Evolutionary conservation across 1,140 invertebrate species (phyloP).

Genomic region (Monochamus saltuarius): DNA sequence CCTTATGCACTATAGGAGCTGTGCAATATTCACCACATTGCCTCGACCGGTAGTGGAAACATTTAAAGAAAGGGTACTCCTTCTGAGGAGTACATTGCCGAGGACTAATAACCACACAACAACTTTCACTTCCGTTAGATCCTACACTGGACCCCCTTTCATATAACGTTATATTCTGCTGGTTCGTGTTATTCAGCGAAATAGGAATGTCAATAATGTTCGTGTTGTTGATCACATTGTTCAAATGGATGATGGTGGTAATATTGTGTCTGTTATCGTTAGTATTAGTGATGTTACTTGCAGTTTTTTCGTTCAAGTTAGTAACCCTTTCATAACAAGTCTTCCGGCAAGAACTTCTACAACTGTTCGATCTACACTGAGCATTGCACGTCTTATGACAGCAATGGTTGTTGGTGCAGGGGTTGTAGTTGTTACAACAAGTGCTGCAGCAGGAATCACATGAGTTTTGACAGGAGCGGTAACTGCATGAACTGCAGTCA

Average conservation of each 20-base stretch:
- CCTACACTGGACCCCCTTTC: slow-evolving; percentile 2
- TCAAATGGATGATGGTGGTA: slow-evolving; percentile 46
- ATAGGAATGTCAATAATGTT: slow-evolving; percentile 47
- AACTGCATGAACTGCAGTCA: slow-evolving; percentile 24
- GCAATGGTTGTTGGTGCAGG: slow-evolving; percentile 38
- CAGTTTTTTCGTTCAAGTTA: background rate
- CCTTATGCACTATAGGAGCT: slow-evolving; percentile 41
- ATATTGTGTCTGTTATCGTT: slow-evolving; percentile 38
- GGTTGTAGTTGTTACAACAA: slow-evolving; percentile 34
- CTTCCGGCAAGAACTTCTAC: slow-evolving; percentile 35
- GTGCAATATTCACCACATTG: slow-evolving; percentile 43
- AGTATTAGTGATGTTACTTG: background rate
- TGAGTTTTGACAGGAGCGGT: slow-evolving; percentile 11
- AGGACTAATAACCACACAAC: slow-evolving; percentile 35
- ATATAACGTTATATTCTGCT: slow-evolving; percentile 43
- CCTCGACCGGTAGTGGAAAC: slow-evolving; percentile 42
- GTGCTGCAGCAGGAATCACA: slow-evolving; percentile 34
- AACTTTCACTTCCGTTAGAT: slow-evolving; percentile 6
- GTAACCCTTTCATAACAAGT: slow-evolving; percentile 30
- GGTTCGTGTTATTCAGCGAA: slow-evolving; percentile 42
- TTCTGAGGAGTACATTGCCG: slow-evolving; percentile 40
- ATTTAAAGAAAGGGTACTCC: slow-evolving; percentile 36
- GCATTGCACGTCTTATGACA: slow-evolving; percentile 43
- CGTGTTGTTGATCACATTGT: slow-evolving; percentile 47
- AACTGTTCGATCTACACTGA: slow-evolving; percentile 32